A percentile compares a stretch with the other conserved stretches of the same genome.
phyloP scores from a whole-genome alignment of 2,888 invertebrate genomes.

The Gryllus longicercus region DNA sequence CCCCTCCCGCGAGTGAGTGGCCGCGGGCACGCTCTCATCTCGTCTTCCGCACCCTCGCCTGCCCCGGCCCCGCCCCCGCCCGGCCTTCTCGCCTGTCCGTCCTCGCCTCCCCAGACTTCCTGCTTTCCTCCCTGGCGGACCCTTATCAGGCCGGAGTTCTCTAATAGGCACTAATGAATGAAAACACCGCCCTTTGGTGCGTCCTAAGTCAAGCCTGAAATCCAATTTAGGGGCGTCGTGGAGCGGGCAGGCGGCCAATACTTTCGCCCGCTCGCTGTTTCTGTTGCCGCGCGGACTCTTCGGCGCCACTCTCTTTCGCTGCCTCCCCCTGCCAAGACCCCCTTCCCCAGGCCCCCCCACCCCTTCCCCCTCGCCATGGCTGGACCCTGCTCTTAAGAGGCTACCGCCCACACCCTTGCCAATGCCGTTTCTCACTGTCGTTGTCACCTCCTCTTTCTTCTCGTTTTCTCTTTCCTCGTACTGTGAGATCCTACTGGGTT shows the following conservation, averaged over 20 bases:
- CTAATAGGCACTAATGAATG: conserved; percentile 17
- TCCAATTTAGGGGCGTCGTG: neutral
- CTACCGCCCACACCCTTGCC: too few species aligned
- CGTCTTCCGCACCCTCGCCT: neutral
- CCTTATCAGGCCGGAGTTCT: neutral
- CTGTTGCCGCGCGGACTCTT: neutral
- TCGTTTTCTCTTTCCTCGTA: too few species aligned
- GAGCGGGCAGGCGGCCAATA: neutral
- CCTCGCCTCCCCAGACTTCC: neutral
- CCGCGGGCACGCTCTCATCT: too few species aligned
- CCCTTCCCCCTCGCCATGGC: too few species aligned
- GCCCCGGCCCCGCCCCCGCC: neutral
- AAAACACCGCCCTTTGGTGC: neutral
- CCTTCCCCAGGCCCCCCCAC: too few species aligned
- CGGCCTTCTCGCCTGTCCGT: neutral
- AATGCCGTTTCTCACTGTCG: too few species aligned
- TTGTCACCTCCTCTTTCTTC: too few species aligned
- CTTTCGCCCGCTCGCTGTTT: neutral
- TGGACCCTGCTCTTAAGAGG: too few species aligned
- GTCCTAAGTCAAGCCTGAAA: conserved; percentile 17
- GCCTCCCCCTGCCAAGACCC: too few species aligned
- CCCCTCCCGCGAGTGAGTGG: too few species aligned
- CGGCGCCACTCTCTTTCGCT: too few species aligned
- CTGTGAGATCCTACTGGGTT: too few species aligned
- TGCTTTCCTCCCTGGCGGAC: neutral